A percentile compares a stretch with the other conserved stretches of the same genome.
Evolutionary conservation across 2,888 invertebrate genomes (phyloP).

Genomic region (Diachrysia chrysitis): DNA sequence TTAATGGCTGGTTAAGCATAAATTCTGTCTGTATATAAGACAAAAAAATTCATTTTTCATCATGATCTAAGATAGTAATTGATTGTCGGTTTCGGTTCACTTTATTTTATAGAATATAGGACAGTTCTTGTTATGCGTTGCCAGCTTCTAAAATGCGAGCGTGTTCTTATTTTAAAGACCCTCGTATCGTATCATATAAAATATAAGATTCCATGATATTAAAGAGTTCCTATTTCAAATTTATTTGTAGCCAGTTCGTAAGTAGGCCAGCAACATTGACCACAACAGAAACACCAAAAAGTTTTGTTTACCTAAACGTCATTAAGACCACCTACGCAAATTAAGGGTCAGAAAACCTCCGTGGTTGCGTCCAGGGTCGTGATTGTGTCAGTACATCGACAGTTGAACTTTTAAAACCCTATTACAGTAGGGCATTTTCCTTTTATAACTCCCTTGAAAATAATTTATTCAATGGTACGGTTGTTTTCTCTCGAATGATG

Average conservation of each 20-base stretch:
- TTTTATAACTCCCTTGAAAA: conserved; percentile 66
- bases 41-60: too few species aligned
- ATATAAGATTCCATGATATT: not conserved
- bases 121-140: too few species aligned
- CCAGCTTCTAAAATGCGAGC: too few species aligned
- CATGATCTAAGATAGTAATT: too few species aligned
- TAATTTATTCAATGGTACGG: conserved; percentile 65
- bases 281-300: conserved; percentile 28
- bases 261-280: conserved; percentile 11
- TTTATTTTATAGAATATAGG: too few species aligned
- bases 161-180: too few species aligned
- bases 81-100: too few species aligned
- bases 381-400: conserved; percentile 47
- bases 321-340: conserved; percentile 39
- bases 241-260: conserved; percentile 18
- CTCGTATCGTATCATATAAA: not conserved
- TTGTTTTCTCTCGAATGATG: conserved; percentile 60
- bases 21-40: too few species aligned
- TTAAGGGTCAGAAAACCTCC: conserved; percentile 38
- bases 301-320: conserved; percentile 44
- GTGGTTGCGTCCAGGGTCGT: conserved; percentile 23
- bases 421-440: conserved; percentile 56
- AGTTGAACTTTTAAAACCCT: conserved; percentile 46
- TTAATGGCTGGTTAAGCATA: not conserved
- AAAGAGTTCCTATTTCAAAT: not conserved